These are phyloP conservation scores for Falco peregrinus DNA, from an alignment of 2,797 vertebrate genomes.

Conservation along the genomic window DNA sequence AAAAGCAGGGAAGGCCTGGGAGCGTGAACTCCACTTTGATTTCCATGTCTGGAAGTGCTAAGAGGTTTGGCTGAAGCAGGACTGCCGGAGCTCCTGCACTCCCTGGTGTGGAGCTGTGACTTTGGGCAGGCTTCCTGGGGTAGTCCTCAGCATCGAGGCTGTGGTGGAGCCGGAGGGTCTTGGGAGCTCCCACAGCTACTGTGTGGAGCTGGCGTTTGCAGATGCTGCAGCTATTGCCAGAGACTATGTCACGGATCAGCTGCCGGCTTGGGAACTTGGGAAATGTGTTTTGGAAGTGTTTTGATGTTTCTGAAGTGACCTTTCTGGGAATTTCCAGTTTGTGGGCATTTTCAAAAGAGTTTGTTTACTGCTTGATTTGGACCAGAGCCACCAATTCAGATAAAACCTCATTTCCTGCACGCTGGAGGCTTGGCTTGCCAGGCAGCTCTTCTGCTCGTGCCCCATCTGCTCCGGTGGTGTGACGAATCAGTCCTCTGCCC, in stretches of 20 bases:
- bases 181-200: background rate
- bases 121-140: background rate
- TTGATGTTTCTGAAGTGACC: background rate
- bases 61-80: background rate
- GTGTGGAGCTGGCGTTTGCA: background rate
- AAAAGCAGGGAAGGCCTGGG: background rate
- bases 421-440: background rate
- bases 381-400: background rate
- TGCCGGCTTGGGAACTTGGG: background rate
- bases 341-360: conserved; percentile 6
- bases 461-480: background rate
- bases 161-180: background rate
- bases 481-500: background rate
- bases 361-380: conserved; percentile 43
- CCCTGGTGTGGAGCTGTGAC: background rate
- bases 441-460: background rate
- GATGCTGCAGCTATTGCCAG: background rate
- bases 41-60: background rate
- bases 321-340: conserved; percentile 22
- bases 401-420: conserved; percentile 30
- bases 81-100: background rate
- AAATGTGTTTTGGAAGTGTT: background rate
- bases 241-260: background rate
- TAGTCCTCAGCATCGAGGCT: background rate
- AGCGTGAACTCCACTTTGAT: background rate